Evolutionary conservation across 2,113 vertebrate species (phyloP), one percentile per base, ranked within the genome.

Genomic region (Pipa parva): DNA sequence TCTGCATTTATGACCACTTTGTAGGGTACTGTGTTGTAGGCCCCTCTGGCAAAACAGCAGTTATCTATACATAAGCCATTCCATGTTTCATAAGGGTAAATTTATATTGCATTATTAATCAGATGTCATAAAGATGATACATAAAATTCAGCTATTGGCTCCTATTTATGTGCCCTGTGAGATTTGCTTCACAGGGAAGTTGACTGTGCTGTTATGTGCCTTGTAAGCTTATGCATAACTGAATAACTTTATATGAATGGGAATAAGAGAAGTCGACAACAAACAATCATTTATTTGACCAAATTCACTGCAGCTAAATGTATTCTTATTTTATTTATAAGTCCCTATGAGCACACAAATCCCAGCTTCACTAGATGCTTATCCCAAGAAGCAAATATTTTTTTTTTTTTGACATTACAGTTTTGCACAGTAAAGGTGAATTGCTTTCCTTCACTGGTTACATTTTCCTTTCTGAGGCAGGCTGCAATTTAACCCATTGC

Each of bases 71-170:
- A 59, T 67, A 50, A 67, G 54, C 28, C 13, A 29, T 58, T 55
- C 37, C 63, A 58, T 58, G 29, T 45, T 37, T 56, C 54, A 59
- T 59, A 59, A 68, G 50, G 65, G 42, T 6, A 31, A 31, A 22
- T 51, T 59, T 37, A 68, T 21, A 26, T 25, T 69, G 58, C 31
- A 69, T 69, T 69, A 60, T 61, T 69, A 60, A 60, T 69, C 46
- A 59, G 27, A 52, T 42, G 26, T 45, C 65, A 59, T 51, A 58
- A 26, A 39, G 55, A 17, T 59, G 55, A 67, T 67, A 20, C 24
- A 51, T 39, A 31, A 55, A 45, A 37, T 31, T 10, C 39, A 56
- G 49, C 42, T 21, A 1, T 39, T 26, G 29, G 13, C 21, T n/a
- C 9, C 4, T 11, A 33, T 69, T 50, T 22, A 25, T 0, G 54